Evolutionary conservation across 2,888 invertebrate genomes (phyloP).

Genomic region (Euphydryas editha): DNA sequence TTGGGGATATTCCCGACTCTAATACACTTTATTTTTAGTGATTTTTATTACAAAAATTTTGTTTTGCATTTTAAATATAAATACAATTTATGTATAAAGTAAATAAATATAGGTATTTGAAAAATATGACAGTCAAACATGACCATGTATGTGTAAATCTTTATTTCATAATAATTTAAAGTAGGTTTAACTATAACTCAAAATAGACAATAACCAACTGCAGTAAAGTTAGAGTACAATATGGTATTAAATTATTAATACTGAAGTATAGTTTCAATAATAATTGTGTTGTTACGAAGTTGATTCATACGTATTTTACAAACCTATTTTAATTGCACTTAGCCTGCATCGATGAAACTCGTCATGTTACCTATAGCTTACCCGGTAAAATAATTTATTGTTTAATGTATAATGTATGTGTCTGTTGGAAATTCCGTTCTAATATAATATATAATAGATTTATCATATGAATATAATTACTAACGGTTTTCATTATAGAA

Average conservation of each 20-base stretch:
- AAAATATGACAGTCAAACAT: too few relatives aligned
- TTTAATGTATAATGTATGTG: background rate
- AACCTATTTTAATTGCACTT: slow-evolving; percentile 1
- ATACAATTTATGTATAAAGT: too few relatives aligned
- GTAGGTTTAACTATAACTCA: background rate
- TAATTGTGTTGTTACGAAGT: slow-evolving; percentile 3
- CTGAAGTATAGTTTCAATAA: background rate
- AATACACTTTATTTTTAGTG: too few relatives aligned
- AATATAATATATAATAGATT: background rate
- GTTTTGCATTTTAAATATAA: too few relatives aligned
- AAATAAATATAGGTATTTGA: too few relatives aligned
- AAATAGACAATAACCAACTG: background rate
- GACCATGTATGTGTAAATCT: too few relatives aligned
- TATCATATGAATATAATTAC: background rate
- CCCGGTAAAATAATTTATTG: background rate
- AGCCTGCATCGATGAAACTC: background rate
- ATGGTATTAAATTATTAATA: too few relatives aligned
- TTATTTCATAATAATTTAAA: background rate
- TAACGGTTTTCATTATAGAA: too few relatives aligned
- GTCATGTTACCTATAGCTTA: too few relatives aligned
- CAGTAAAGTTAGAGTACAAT: background rate
- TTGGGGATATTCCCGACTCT: too few relatives aligned
- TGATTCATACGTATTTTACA: slow-evolving; percentile 1
- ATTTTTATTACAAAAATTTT: too few relatives aligned
- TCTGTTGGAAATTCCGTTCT: background rate